Evolutionary conservation across 2,797 vertebrate species (phyloP), one percentile per base, ranked within the genome.

Genomic region (Lerista edwardsae): DNA sequence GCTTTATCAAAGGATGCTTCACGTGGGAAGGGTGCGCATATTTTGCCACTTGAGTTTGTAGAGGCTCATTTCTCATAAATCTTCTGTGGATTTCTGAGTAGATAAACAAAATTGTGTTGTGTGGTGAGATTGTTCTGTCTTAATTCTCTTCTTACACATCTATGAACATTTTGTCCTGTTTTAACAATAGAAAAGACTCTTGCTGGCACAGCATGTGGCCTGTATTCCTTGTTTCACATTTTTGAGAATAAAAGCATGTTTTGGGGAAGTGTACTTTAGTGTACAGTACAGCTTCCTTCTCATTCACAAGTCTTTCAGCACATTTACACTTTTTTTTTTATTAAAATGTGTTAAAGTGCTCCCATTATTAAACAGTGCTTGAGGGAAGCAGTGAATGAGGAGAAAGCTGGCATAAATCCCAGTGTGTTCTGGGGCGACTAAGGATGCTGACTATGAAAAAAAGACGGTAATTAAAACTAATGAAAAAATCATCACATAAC

Each of bases 381-480:
- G 87, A 92, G 94, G 93, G 92, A 90, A 90, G 83, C 81, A 84
- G 72, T 79, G 82, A 64, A 75, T 85, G 90, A 89, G 88, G 91
- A 90, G 84, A 94, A 89, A 92, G 80, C 88, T 95, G 94, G 94
- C 93, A 89, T 5, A 69, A 84, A 69, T 94, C 94, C 93, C 93
- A 93, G 90, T 87, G 89, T 84, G 92, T 92, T 93, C 93, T 94
- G 86, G n/a, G 64, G 90, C 93, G 89, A 90, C 92, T 92, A 77
- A 94, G 91, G 92, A 92, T 94, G 91, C 90, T 94, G 89, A 17
- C 93, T 93, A 90, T 87, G 87, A 89, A 92, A 86, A 77, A 93
- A 94, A 92, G 93, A 94, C 89, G 91, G 93, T 89, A 92, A 94
- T 94, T 95, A 94, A 95, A 94, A 94, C 91, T 94, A 94, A 95